Evolutionary conservation across 2,797 vertebrate genomes (phyloP).

Genomic region (Pempheris klunzingeri): DNA sequence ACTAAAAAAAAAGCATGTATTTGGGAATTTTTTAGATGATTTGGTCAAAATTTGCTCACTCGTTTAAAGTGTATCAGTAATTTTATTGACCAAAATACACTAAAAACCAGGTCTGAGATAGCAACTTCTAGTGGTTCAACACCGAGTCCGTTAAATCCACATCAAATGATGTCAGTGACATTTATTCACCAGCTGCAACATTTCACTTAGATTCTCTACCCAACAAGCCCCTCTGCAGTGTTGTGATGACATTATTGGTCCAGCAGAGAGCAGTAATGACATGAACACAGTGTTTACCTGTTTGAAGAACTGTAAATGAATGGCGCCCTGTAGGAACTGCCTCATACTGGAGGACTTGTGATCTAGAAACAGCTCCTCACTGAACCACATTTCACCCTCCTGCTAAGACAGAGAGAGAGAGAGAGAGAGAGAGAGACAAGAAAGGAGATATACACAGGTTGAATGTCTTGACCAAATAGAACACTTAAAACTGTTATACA

Average conservation of each 20-base stretch:
- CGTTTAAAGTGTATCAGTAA: not conserved
- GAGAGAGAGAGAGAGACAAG: not conserved
- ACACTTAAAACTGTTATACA: not conserved
- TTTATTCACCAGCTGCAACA: not conserved
- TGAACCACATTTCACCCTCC: slow-evolving; percentile 87
- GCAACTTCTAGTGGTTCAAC: not conserved
- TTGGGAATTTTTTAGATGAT: not conserved
- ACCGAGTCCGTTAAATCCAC: not conserved
- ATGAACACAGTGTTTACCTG: slow-evolving; percentile 81
- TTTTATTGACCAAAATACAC: not conserved
- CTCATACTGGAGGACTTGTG: slow-evolving; percentile 87
- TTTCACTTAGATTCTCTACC: not conserved
- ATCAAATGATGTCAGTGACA: not conserved
- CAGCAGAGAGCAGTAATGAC: slow-evolving; percentile 54
- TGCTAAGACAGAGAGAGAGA: slow-evolving; percentile 67
- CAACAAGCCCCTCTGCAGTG: fast-evolving
- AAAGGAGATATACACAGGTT: not conserved
- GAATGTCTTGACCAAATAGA: not conserved
- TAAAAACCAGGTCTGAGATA: not conserved
- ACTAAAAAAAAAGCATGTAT: slow-evolving; percentile 75
- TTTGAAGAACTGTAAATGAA: slow-evolving; percentile 93
- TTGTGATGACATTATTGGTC: slow-evolving; percentile 1
- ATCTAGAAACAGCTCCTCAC: slow-evolving; percentile 87
- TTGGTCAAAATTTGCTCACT: not conserved
- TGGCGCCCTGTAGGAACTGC: slow-evolving; percentile 87